Conservation (phyloP, 2,888 invertebrate genomes). For the Xylophagus ater region DNA sequence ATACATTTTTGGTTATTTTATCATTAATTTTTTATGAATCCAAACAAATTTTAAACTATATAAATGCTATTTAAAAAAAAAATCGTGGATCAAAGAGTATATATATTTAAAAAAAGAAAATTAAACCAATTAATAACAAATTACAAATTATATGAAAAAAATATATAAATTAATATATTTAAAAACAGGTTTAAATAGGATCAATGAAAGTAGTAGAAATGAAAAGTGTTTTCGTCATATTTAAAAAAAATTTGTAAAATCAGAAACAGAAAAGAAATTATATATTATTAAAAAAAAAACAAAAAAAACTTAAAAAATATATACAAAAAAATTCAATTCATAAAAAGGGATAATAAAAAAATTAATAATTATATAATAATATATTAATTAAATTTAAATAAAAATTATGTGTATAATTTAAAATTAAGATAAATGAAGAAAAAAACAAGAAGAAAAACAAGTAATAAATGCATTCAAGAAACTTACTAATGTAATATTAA, state of each 20-base stretch:
- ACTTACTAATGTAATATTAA: not conserved
- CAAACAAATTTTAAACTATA: not conserved
- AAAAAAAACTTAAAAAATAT: slow-evolving; percentile 8
- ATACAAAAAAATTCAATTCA: slow-evolving; percentile 5
- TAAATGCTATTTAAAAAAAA: not conserved
- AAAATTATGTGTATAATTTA: slow-evolving; percentile 15
- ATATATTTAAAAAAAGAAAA: slow-evolving; percentile 1
- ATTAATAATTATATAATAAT: slow-evolving; percentile 1
- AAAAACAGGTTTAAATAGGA: slow-evolving; percentile 11
- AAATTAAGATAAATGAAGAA: slow-evolving; percentile 14
- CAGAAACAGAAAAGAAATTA: slow-evolving; percentile 10
- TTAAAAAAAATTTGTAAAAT: not conserved
- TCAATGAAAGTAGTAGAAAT: slow-evolving; percentile 11
- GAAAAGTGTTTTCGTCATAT: slow-evolving; percentile 2
- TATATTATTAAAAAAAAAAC: slow-evolving; percentile 7
- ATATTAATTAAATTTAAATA: slow-evolving; percentile 10
- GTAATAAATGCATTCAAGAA: slow-evolving; percentile 3
- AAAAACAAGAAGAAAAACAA: slow-evolving; percentile 9
- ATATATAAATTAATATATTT: slow-evolving; percentile 3
- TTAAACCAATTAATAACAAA: slow-evolving; percentile 1
- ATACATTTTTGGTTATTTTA: no score
- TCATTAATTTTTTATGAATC: not conserved
- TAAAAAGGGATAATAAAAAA: no score
- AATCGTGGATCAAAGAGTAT: not conserved
- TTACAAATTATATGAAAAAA: slow-evolving; percentile 1